Base-by-base conservation (phyloP, 2,888 invertebrate genomes). In the Cheilosia soror region DNA sequence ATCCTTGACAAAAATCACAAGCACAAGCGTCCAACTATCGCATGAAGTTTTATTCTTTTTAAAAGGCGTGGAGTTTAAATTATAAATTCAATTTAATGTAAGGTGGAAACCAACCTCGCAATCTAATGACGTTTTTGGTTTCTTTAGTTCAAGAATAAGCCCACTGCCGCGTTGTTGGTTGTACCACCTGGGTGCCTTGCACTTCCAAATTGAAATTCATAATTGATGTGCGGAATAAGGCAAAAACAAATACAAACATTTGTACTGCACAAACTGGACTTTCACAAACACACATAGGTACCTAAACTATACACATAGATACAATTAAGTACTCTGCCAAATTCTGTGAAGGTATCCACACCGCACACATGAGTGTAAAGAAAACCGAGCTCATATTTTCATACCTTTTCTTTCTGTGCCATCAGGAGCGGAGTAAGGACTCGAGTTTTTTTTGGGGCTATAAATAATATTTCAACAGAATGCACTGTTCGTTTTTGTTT, bases 121-220 rank as follows among this genome's bases (percentile, higher is more conserved):
- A 44, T 60, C 15, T 42, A 62, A 53, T 53, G 51, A 11, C 42
- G 15, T 6, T 44, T 69, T 33, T 33, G 33, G 33, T 40, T 37
- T 63, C 68, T 68, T 42, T 31, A 53, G 33, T 15, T 27, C 37
- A 44, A 63, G 49, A 63, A 57, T 37, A 49, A 40, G 27, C 57
- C 57, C 51, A 27, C 47, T 37, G 7, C 7, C 33, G 53, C 20
- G 11, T 4, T 4, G 37, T 37, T 37, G 11, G 11, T 11, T 47
- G 15, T 60, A 11, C 33, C 13, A 31, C 20, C 51, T 53, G 25
- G 53, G 33, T 49, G 37, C 44, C 33, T 13, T 49, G 65, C 66
- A 37, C 53, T 79, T 27, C 66, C 80, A 80, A 80, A 84, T 84
- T 84, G 80, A 84, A 84, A 75, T 84, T 84, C 80, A 80, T 84